Base-by-base conservation (phyloP, 35 echinoderm and acorn worm genomes). In the Eucidaris tribuloides region DNA sequence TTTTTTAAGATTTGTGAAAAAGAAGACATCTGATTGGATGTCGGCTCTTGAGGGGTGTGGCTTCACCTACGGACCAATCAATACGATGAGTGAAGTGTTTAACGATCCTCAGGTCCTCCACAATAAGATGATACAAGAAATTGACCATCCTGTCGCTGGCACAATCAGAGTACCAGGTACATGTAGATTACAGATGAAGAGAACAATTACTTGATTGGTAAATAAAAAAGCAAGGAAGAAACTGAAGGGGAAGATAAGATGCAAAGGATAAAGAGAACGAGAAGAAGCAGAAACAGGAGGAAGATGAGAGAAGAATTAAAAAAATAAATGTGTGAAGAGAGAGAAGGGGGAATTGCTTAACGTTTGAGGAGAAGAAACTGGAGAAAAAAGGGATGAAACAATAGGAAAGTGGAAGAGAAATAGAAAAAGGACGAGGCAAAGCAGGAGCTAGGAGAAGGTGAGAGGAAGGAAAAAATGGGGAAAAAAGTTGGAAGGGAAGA, bases 81-180 rank as follows among this genome's bases (percentile, higher is more conserved):
- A 99, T 5, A 78, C 82, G 0, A 83, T 99, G 46, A 32, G 92
- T 6, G 78, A 99, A 81, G 87, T 93, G 22, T 99, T 93, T 58
- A 82, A 41, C 38, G 87, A 99, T 60, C 96, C 96, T 14, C 96
- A 99, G 52, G 91, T 99, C 22, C 18, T 89, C 23, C 96, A 99
- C 59, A 99, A 99, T 77, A 65, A 93, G 7, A 83, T 99, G 87
- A 86, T 99, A 15, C 87, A 89, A 32, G 87, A 93, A 48, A 44
- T 93, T 14, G 42, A 90, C 0, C 96, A 99, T 65, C 83, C 78
- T 32, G 87, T 60, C 20, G 81, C 55, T 22, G 95, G 96, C 0
- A 86, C 50, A 6, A 46, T 99, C 4, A 86, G 46, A 84, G 80
- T 90, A 34, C 82, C 96, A 84, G 96, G 95, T 98, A 85, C n/a